Evolutionary conservation across 2,797 vertebrate genomes (phyloP), one percentile per base, ranked within the genome.

Genomic region (Typhlichthys eigenmanni): DNA sequence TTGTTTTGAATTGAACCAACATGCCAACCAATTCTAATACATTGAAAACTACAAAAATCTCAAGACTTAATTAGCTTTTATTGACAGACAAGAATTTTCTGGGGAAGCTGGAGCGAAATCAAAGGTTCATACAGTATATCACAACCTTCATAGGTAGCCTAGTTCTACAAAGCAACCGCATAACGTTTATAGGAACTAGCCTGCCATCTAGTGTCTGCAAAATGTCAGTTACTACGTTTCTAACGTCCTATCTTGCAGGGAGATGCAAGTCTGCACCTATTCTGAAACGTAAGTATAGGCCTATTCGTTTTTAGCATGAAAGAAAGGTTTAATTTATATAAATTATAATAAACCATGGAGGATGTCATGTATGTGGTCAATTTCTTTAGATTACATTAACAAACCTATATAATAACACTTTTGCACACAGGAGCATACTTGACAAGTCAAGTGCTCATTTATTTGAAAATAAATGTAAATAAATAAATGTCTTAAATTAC

Each of bases 201-300:
- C 83, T 88, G 90, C 89, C 89, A 90, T 84, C 92, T 88, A 87
- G 89, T 88, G 91, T 83, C 24, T 29, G 24, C 74, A 57, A 48
- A 52, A 19, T 60, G 64, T 64, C 53, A 43, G 58, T 64, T 78
- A 69, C 38, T 12, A 10, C 12, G 3, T 12, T 10, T 43, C 45
- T 59, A 60, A 66, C 56, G 45, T 19, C 85, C 55, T 87, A 58
- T 90, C 58, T 92, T 88, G 29, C 89, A 95, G 94, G 92, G 59
- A 85, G 78, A 64, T 96, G 95, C 85, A 93, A 75, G 74, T 80
- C 76, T 55, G 13, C 66, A 55, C 68, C 68, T 71, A 83, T 79
- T 63, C 87, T 88, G 54, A 94, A 91, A 90, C 91, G 95, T 95
- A 74, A 85, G 86, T 74, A 75, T 29, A 29, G 4, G 24, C 24